Conservation (phyloP, 2,113 vertebrate genomes). For the Theristicus caerulescens region DNA sequence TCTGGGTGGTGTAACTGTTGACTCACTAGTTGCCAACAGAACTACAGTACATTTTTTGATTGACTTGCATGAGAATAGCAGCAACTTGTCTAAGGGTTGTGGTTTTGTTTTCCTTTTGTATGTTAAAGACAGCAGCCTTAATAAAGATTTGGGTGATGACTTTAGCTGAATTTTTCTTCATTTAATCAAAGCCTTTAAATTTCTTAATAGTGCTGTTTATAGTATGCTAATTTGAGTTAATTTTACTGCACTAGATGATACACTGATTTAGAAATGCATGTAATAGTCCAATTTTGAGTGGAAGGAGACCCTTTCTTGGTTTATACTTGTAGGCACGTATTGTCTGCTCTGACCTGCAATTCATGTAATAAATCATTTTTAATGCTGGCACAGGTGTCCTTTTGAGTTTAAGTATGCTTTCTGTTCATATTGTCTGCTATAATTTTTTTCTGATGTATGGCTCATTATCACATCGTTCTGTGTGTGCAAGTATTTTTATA, state of each 20-base stretch:
- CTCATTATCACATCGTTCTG: slow-evolving; percentile 60
- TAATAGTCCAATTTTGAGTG: not conserved
- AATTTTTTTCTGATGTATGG: slow-evolving; percentile 44
- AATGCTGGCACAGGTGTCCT: slow-evolving; percentile 4
- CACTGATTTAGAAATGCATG: slow-evolving; percentile 31
- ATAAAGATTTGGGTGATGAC: slow-evolving; percentile 58
- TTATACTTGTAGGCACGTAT: not conserved
- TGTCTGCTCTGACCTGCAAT: slow-evolving; percentile 31
- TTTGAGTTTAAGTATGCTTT: slow-evolving; percentile 58
- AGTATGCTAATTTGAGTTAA: slow-evolving; percentile 47
- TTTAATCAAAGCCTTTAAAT: slow-evolving; percentile 44
- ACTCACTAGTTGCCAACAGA: not conserved
- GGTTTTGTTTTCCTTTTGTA: slow-evolving; percentile 31
- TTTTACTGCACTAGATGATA: slow-evolving; percentile 16
- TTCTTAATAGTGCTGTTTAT: slow-evolving; percentile 48
- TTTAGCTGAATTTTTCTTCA: slow-evolving; percentile 22
- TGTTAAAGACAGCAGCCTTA: slow-evolving; percentile 6
- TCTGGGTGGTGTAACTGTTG: not conserved
- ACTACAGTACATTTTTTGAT: not conserved
- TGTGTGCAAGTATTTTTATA: slow-evolving; percentile 22
- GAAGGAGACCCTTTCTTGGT: slow-evolving; percentile 6
- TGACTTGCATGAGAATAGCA: not conserved
- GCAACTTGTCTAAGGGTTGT: not conserved
- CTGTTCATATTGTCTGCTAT: slow-evolving; percentile 25
- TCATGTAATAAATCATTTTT: slow-evolving; percentile 50